Evolutionary conservation across 2,797 vertebrate genomes (phyloP), one percentile per base, ranked within the genome.

Genomic region (Numenius phaeopus): DNA sequence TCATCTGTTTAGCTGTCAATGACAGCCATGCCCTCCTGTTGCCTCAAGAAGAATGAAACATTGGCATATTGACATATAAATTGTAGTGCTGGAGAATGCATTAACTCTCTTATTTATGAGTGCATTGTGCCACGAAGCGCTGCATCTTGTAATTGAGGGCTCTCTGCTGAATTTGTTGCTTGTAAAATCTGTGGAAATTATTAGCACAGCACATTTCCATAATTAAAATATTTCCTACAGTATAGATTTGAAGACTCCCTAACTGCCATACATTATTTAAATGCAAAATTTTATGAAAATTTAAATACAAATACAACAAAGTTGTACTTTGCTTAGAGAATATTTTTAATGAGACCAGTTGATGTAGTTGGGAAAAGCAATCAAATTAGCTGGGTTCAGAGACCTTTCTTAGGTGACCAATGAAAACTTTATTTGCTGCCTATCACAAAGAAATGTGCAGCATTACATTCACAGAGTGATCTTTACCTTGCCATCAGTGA

Each of bases 41-140:
- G 67, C 80, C 78, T 90, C 52, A 24, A 92, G 89, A 87, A 58
- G 87, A 91, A 78, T 50, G 75, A 69, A 87, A 17, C 61, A 19
- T 5, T 62, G 58, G 70, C 83, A 46, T 78, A 70, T 83, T 94
- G 94, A 82, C 93, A 81, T 61, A 89, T 40, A 87, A 87, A 94
- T 87, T 3, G 4, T 67, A 15, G 77, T 62, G 75, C 93, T 65
- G 71, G 52, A 30, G 78, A 89, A 85, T 8, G 52, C 32, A 30
- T 90, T 87, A 83, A 58, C 55, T 87, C 71, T 19, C 64, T 90
- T 75, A 89, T 92, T 95, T 95, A 95, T 80, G 59, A 23, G 78
- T 82, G 52, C 49, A 3, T 61, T 34, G 22, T 93, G 85, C 64
- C 79, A 57, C 61, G 30, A 19, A 80, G 59, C 44, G 72, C 72